phyloP scores from a whole-genome alignment of 2,797 vertebrate genomes.

The Pelochelys cantorii region DNA sequence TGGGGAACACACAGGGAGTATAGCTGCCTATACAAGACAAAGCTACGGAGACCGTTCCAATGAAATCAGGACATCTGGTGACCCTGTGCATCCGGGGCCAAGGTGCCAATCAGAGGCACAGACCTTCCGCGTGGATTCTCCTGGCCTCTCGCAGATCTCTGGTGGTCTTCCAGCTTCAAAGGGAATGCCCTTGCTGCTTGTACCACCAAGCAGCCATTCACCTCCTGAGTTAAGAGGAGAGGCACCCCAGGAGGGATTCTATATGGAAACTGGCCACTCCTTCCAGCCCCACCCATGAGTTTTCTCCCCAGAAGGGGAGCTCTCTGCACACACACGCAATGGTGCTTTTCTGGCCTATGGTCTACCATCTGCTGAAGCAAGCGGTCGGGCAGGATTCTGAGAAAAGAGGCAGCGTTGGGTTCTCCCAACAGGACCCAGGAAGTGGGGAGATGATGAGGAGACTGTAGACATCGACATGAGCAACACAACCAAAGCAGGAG shows the following conservation, averaged over 20 bases:
- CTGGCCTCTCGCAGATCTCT: neutral
- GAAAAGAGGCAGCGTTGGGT: neutral
- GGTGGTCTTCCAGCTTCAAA: no score
- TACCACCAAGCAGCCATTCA: neutral
- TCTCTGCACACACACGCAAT: neutral
- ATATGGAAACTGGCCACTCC: no score
- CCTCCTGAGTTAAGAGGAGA: neutral
- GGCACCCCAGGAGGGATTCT: no score
- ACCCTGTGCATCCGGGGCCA: neutral
- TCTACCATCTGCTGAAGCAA: neutral
- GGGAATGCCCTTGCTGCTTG: no score
- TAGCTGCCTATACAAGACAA: no score
- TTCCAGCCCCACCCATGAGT: no score
- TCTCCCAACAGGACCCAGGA: no score
- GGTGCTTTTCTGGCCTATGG: neutral
- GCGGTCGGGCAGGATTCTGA: neutral
- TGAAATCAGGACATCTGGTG: no score
- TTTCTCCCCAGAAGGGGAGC: neutral
- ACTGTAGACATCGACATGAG: neutral
- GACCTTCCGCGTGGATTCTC: neutral
- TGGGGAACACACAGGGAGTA: no score
- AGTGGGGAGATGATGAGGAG: neutral
- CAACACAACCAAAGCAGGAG: neutral
- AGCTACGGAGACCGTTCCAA: no score
- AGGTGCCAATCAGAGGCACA: neutral